Conservation (phyloP, 2,113 vertebrate genomes). For the Nothocercus julius region DNA sequence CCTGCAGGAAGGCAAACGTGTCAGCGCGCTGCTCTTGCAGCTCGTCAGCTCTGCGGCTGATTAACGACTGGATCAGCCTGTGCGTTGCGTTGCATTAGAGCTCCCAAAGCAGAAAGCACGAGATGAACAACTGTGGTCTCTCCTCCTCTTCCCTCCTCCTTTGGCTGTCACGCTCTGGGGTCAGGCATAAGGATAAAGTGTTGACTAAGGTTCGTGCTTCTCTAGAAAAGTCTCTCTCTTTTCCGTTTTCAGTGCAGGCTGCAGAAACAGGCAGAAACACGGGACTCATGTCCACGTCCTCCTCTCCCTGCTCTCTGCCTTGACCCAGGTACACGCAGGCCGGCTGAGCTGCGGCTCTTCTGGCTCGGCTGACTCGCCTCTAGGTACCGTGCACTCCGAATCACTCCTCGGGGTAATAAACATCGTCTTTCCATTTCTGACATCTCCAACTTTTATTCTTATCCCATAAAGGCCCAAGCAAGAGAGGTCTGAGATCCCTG, state of each 20-base stretch:
- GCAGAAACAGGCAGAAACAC: background rate
- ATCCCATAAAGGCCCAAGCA: background rate
- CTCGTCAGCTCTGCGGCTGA: background rate
- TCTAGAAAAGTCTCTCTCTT: background rate
- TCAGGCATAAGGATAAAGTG: background rate
- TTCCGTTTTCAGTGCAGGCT: background rate
- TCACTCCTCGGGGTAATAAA: background rate
- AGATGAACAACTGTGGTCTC: background rate
- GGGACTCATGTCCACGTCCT: fast-evolving
- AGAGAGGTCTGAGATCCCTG: background rate
- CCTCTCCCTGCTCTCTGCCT: background rate
- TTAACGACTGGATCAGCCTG: background rate
- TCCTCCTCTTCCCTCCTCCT: background rate
- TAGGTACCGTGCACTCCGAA: background rate
- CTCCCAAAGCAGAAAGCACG: background rate
- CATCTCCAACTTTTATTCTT: background rate
- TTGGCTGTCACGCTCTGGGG: background rate
- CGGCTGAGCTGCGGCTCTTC: background rate
- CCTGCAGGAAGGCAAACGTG: background rate
- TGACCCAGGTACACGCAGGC: background rate
- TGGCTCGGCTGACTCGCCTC: fast-evolving
- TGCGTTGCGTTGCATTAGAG: background rate
- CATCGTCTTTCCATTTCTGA: background rate
- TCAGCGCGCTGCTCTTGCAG: background rate
- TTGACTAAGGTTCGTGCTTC: background rate